Evolutionary conservation across 2,888 invertebrate species (phyloP).

Genomic region (Ceraclea dissimilis): DNA sequence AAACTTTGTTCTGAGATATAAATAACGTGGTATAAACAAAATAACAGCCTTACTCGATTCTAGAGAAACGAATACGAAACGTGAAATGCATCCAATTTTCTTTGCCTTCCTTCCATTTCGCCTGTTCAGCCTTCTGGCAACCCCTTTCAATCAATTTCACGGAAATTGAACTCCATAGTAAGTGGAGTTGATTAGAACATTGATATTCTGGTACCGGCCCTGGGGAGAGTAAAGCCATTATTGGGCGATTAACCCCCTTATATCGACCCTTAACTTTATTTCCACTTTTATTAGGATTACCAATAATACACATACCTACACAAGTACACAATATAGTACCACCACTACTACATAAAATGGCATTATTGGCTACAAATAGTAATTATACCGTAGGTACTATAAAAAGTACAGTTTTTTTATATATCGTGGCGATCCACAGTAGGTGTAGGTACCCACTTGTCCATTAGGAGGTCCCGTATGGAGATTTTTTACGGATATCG

Average conservation of each 20-base stretch:
- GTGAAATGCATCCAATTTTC: conserved; percentile 2
- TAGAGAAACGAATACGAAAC: background rate
- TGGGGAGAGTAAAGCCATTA: conserved; percentile 11
- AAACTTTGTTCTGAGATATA: too few species aligned
- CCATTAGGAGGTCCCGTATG: too few species aligned
- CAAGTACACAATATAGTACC: too few species aligned
- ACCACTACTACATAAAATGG: too few species aligned
- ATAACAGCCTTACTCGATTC: background rate
- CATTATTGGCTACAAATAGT: too few species aligned
- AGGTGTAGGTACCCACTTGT: too few species aligned
- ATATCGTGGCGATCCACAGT: too few species aligned
- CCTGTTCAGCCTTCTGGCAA: background rate
- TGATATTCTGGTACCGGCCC: conserved; percentile 11
- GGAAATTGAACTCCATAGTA: conserved; percentile 2
- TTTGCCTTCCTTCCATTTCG: background rate
- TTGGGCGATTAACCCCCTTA: conserved; percentile 13
- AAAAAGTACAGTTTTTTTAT: too few species aligned
- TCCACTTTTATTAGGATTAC: background rate
- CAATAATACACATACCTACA: too few species aligned
- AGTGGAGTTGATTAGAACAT: conserved; percentile 3
- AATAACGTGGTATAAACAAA: too few species aligned
- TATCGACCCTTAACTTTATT: background rate
- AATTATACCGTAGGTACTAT: too few species aligned
- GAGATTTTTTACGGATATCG: too few species aligned
- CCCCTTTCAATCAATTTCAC: conserved; percentile 4